These are phyloP conservation scores for Euwallacea similis DNA, from an alignment of 1,140 invertebrate species.

Conservation along the genomic window DNA sequence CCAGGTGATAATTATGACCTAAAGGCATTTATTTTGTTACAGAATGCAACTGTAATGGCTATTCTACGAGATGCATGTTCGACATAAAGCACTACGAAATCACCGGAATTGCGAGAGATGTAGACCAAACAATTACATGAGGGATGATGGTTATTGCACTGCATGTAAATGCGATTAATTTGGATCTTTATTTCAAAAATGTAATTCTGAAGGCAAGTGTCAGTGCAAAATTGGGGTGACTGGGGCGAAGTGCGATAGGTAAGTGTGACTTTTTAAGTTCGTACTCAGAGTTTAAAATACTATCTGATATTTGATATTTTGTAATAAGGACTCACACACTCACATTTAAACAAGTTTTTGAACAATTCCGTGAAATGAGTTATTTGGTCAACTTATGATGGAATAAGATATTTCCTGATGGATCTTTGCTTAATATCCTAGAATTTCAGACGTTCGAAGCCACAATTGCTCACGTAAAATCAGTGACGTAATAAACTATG, in stretches of 20 bases:
- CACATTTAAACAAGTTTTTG: too few species aligned
- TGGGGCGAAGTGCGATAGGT: conserved; percentile 85
- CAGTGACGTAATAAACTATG: too few species aligned
- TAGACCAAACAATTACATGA: conserved; percentile 84
- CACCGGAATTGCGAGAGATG: conserved; percentile 95
- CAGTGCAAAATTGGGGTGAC: conserved; percentile 91
- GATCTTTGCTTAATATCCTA: too few species aligned
- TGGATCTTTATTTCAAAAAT: conserved; percentile 90
- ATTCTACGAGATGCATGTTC: conserved; percentile 93
- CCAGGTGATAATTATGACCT: neutral
- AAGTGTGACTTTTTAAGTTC: neutral
- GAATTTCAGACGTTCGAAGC: too few species aligned
- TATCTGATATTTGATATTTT: too few species aligned
- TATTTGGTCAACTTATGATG: too few species aligned
- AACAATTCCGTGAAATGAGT: too few species aligned
- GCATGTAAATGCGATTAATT: conserved; percentile 83
- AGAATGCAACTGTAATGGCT: conserved; percentile 98
- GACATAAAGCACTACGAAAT: conserved; percentile 86
- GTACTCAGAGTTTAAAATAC: too few species aligned
- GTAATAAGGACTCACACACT: too few species aligned
- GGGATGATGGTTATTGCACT: conserved; percentile 77
- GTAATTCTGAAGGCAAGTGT: conserved; percentile 89
- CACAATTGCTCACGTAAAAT: too few species aligned
- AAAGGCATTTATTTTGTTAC: conserved; percentile 51
- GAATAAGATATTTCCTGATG: too few species aligned